Base-by-base conservation (phyloP, 2,797 vertebrate species). In the Anabas testudineus region DNA sequence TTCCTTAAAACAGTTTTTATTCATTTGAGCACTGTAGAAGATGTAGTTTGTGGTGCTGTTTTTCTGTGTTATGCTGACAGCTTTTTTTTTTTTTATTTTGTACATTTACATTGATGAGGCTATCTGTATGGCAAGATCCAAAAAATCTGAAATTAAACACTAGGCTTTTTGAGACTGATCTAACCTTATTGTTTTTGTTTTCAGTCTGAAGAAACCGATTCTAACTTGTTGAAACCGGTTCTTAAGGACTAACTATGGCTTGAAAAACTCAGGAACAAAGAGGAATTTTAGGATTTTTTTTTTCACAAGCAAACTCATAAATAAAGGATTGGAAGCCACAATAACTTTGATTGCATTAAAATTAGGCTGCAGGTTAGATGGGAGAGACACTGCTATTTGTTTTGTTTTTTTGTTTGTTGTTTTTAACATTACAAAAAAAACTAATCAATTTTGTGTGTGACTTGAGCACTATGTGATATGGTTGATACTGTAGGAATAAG, bases 141-240 rank as follows among this genome's bases (percentile, higher is more conserved):
- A 65, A 75, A 16, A 57, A n/a, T n/a, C n/a, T 42, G 16, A 68
- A 66, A 59, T 48, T 16, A 71, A 58, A 42, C 18, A 39, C 5
- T 0, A 51, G 21, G 16, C 28, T 60, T 55, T 59, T 59, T 54
- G 16, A 55, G 22, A 46, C 34, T 45, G n/a, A 54, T 59, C 22
- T n/a, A n/a, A n/a, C n/a, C 15, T 56, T 32, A 70, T 61, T 60
- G 21, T 52, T 68, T 56, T 60, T 42, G 68, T 65, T 65, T 70
- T 74, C n/a, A 56, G 41, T 47, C 43, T 54, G 18, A 79, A 72
- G 16, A 39, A 76, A 74, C 54, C 9, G 1, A 64, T 58, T 71
- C 48, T 15, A 63, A 63, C 74, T 48, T 62, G 78, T 18, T 74
- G 45, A 61, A 80, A 76, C 76, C 7, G 8, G 70, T 67, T 74